A percentile compares a stretch with the other conserved stretches of the same genome.
Evolutionary conservation across 2,113 vertebrate genomes (phyloP).

Genomic region (Varanus komodoensis): DNA sequence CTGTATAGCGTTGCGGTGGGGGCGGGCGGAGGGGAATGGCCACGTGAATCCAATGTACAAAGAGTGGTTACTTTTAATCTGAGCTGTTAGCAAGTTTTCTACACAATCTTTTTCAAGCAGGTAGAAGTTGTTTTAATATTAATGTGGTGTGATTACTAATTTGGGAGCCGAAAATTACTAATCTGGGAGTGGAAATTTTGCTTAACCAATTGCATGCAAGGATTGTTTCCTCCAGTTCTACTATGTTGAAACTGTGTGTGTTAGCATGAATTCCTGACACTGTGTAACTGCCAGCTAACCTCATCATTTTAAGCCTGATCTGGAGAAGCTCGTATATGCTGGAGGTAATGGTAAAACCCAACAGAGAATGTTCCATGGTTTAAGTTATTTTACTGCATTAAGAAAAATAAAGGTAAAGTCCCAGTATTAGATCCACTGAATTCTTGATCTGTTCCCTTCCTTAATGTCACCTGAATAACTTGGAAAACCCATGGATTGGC

Average conservation of each 20-base stretch:
- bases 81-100: slow-evolving; percentile 43
- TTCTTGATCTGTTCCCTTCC: not conserved
- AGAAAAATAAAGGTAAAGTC: not conserved
- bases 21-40: not conserved
- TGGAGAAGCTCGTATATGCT: fast-evolving
- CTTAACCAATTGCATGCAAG: slow-evolving; percentile 78
- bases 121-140: slow-evolving; percentile 50
- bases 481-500: slow-evolving; percentile 15
- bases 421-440: fast-evolving
- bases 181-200: slow-evolving; percentile 75
- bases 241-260: slow-evolving; percentile 79
- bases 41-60: not conserved
- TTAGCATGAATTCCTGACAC: slow-evolving; percentile 85
- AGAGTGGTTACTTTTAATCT: not conserved
- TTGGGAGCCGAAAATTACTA: slow-evolving; percentile 74
- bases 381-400: not conserved
- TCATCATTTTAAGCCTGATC: not conserved
- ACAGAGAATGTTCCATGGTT: slow-evolving; percentile 42
- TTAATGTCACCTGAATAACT: not conserved
- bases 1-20: not conserved
- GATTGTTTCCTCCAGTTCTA: slow-evolving; percentile 57
- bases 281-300: slow-evolving; percentile 1
- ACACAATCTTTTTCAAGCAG: not conserved
- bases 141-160: slow-evolving; percentile 73
- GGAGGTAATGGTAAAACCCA: fast-evolving